A percentile compares a stretch with the other conserved stretches of the same genome.
phyloP scores from a whole-genome alignment of 1,140 invertebrate species.

The Lasioglossum albipes region DNA sequence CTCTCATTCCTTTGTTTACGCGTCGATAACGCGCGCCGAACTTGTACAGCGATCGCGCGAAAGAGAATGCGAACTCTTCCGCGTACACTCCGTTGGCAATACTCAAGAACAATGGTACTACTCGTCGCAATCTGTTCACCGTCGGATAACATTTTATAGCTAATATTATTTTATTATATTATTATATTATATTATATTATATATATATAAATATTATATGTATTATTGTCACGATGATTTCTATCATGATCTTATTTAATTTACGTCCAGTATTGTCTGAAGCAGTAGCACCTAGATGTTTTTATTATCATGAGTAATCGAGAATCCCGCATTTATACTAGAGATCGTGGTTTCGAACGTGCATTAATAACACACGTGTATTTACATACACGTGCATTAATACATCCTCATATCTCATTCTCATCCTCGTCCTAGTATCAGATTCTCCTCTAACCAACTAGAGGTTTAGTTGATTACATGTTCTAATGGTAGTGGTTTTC shows the following conservation, averaged over 20 bases:
- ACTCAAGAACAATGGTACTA: conserved; percentile 46
- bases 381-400: too few species aligned
- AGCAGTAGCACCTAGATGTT: conserved; percentile 39
- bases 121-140: conserved; percentile 36
- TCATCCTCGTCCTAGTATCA: too few species aligned
- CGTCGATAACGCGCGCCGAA: conserved; percentile 28
- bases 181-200: not conserved
- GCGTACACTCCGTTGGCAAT: conserved; percentile 31
- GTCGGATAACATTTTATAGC: conserved; percentile 31
- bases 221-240: conserved; percentile 44
- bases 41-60: conserved; percentile 13
- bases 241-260: conserved; percentile 69
- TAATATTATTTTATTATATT: conserved; percentile 38
- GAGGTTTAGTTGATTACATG: too few species aligned
- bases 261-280: conserved; percentile 75
- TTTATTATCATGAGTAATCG: conserved; percentile 47
- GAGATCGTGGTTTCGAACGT: too few species aligned
- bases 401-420: too few species aligned
- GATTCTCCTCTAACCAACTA: too few species aligned
- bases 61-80: not conserved
- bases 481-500: too few species aligned
- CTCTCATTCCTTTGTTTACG: conserved; percentile 17
- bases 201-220: conserved; percentile 27
- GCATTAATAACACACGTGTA: too few species aligned
- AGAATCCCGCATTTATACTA: conserved; percentile 29